Conservation (phyloP, 2,888 invertebrate genomes). For the Poecilobothrus nobilitatus region DNA sequence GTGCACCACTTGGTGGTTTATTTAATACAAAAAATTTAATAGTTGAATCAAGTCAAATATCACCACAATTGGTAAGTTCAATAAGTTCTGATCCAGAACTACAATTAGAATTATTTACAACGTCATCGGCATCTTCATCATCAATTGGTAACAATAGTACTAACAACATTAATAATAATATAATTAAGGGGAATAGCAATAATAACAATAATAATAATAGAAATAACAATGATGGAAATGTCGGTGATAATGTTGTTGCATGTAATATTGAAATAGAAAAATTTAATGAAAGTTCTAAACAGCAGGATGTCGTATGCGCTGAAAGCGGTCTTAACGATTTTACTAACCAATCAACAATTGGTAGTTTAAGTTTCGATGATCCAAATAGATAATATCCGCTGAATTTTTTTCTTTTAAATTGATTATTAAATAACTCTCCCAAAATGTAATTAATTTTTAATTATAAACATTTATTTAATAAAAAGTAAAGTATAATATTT, state of each 20-base stretch:
- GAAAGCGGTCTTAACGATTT: conserved; percentile 1
- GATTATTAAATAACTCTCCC: neutral
- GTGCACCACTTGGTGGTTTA: conserved; percentile 20
- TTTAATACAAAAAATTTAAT: conserved; percentile 11
- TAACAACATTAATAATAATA: conserved; percentile 13
- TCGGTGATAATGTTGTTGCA: neutral
- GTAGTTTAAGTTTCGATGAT: conserved; percentile 21
- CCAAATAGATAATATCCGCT: conserved; percentile 28
- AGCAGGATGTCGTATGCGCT: neutral
- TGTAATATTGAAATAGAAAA: neutral
- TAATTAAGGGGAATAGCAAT: too few species aligned
- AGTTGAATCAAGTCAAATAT: conserved; percentile 18
- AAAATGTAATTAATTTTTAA: too few species aligned
- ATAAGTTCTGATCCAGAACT: conserved; percentile 14
- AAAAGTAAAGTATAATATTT: too few species aligned
- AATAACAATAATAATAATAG: neutral
- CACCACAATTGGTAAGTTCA: conserved; percentile 14
- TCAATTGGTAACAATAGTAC: conserved; percentile 7
- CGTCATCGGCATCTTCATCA: conserved; percentile 14
- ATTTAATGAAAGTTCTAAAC: conserved; percentile 1
- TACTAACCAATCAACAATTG: conserved; percentile 1
- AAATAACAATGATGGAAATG: neutral
- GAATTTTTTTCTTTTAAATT: conserved; percentile 21
- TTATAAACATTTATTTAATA: too few species aligned
- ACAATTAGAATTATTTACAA: conserved; percentile 19